Base-by-base conservation (phyloP, 2,797 vertebrate genomes). In the Cryptoprocta ferox region DNA sequence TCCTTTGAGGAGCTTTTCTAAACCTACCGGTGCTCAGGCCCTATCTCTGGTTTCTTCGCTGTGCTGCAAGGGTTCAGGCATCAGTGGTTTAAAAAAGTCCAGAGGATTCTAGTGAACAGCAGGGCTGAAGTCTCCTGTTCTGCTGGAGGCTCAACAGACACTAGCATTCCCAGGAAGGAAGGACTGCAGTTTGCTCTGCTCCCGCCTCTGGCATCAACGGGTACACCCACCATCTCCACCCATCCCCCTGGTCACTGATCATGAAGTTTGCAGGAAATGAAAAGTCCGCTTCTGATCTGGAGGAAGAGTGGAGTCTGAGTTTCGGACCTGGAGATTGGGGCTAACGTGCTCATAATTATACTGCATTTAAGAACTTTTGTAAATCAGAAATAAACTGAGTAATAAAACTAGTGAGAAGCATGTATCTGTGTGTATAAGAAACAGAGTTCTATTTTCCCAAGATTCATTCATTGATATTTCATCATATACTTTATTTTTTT, bases 361-460 rank as follows among this genome's bases (percentile, higher is more conserved):
- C 63, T 96, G 15, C 45, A 92, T 87, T 91, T 61, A 91, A 94
- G 76, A 96, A 48, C 63, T 45, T 84, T 93, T 68, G 3, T 76
- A 87, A 95, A 39, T 96, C 30, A 82, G 39, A 95, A 88, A 50
- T 95, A 89, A 95, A 75, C 32, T n/a, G 28, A 94, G 24, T 82
- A 85, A 50, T 86, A 70, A 78, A 93, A 37, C 70, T 63, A 63
- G 32, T 61, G 32, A 90, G 66, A 92, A 81, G 73, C 24, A 92
- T 56, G 50, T 92, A 63, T 61, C 75, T 88, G 12, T 93, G 42
- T 80, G 81, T 81, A 21, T 7, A 48, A 53, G 35, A 83, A 35
- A 53, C 39, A 63, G 61, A 83, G 37, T 78, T 87, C 39, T 61
- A 6, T 94, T 86, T 92, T 70, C 89, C 42, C 18, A 68, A 7